phyloP scores from a whole-genome alignment of 2,888 invertebrate species.

The Netelia melanura region DNA sequence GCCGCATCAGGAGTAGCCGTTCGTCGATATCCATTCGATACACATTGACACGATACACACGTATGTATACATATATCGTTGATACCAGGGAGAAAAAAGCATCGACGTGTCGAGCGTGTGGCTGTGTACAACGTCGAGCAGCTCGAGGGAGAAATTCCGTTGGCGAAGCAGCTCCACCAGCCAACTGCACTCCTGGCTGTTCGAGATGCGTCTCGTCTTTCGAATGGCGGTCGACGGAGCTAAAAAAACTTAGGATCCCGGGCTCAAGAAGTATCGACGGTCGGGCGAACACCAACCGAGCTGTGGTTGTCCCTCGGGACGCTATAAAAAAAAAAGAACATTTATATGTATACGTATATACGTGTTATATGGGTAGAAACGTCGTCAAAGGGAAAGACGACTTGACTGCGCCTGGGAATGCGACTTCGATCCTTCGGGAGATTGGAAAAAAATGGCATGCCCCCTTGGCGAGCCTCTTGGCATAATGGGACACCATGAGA shows the following conservation, averaged over 20 bases:
- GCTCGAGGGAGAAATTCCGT: slow-evolving; percentile 33
- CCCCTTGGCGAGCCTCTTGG: slow-evolving; percentile 85
- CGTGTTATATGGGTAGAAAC: slow-evolving; percentile 2
- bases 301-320: slow-evolving; percentile 13
- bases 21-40: slow-evolving; percentile 71
- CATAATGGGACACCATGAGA: slow-evolving; percentile 82
- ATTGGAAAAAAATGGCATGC: slow-evolving; percentile 82
- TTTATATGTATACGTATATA: neutral
- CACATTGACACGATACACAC: slow-evolving; percentile 50
- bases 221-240: slow-evolving; percentile 78
- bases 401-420: slow-evolving; percentile 57
- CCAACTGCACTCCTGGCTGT: slow-evolving; percentile 79
- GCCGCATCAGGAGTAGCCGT: slow-evolving; percentile 60
- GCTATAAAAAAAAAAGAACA: neutral
- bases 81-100: slow-evolving; percentile 39
- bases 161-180: slow-evolving; percentile 74
- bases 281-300: neutral
- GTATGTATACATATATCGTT: slow-evolving; percentile 21
- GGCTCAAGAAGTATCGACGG: slow-evolving; percentile 31
- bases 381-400: slow-evolving; percentile 69
- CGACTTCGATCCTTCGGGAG: slow-evolving; percentile 72
- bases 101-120: slow-evolving; percentile 16
- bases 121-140: slow-evolving; percentile 6
- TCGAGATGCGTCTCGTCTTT: slow-evolving; percentile 83
- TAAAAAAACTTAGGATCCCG: slow-evolving; percentile 47